These are phyloP conservation scores for Gymnoscopelus microlampas DNA, from an alignment of 2,797 vertebrate genomes.

Conservation along the genomic window DNA sequence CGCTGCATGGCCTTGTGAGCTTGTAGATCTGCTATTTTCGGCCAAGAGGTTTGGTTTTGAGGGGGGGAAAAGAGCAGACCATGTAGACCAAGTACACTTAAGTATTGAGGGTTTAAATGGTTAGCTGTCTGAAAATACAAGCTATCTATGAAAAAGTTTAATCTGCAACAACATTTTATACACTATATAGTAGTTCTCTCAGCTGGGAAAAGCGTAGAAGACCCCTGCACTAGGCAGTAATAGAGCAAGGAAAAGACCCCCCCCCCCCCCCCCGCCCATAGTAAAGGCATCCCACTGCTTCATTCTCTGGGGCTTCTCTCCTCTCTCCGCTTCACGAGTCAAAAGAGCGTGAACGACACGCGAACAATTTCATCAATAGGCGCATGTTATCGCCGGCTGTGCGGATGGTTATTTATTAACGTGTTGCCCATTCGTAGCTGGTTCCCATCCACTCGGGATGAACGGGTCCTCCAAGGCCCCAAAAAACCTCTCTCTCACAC, in stretches of 20 bases:
- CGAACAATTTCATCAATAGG: constrained; percentile 95
- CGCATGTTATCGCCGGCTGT: constrained; percentile 92
- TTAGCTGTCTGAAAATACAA: too few relatives aligned
- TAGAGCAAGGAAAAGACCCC: background rate
- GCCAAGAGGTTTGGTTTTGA: too few relatives aligned
- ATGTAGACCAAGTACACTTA: too few relatives aligned
- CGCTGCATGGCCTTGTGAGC: too few relatives aligned
- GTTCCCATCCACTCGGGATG: constrained; percentile 90
- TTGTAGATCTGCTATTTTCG: too few relatives aligned
- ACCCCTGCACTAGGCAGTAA: too few relatives aligned
- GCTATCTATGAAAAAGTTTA: too few relatives aligned
- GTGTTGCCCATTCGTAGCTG: constrained; percentile 89
- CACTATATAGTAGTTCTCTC: too few relatives aligned
- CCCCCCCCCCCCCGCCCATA: constrained; percentile 25
- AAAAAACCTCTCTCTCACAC: constrained; percentile 65
- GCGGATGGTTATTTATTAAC: constrained; percentile 97
- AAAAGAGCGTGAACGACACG: constrained; percentile 95
- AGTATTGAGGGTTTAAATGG: too few relatives aligned
- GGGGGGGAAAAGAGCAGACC: too few relatives aligned
- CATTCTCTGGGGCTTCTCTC: constrained; percentile 75
- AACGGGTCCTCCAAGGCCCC: constrained; percentile 70
- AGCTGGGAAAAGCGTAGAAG: too few relatives aligned
- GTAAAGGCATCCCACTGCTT: constrained; percentile 80
- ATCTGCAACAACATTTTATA: too few relatives aligned
- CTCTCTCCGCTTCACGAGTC: constrained; percentile 83